A percentile compares a stretch with the other conserved stretches of the same genome.
Conservation (phyloP, 2,113 vertebrate species). For the Phylloscopus trochiloides region DNA sequence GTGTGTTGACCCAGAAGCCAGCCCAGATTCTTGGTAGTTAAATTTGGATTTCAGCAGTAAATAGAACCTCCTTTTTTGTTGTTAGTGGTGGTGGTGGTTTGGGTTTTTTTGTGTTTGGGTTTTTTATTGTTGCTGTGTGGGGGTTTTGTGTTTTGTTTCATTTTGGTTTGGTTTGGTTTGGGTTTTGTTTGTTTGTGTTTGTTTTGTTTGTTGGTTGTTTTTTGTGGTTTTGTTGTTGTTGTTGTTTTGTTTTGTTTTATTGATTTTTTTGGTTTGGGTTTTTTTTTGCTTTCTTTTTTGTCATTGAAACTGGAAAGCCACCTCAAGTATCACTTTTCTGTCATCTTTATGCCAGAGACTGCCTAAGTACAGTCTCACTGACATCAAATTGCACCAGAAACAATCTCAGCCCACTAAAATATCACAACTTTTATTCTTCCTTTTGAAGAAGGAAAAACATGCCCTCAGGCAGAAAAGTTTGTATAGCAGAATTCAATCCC, state of each 20-base stretch:
- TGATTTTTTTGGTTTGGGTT: too few species aligned
- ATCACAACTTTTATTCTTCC: background rate
- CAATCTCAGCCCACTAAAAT: background rate
- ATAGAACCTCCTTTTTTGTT: background rate
- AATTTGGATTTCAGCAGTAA: background rate
- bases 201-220: too few species aligned
- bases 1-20: background rate
- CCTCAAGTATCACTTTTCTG: background rate
- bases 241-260: background rate
- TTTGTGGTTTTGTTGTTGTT: too few species aligned
- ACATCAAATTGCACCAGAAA: background rate
- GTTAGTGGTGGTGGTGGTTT: background rate
- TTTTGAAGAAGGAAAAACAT: constrained; percentile 17
- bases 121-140: background rate
- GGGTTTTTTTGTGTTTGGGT: background rate
- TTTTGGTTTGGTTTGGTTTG: too few species aligned
- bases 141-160: background rate
- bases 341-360: background rate
- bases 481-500: background rate
- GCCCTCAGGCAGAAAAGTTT: background rate
- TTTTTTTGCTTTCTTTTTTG: too few species aligned
- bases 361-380: background rate
- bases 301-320: background rate
- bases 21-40: background rate
- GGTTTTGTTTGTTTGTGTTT: too few species aligned